Evolutionary conservation across 1,140 invertebrate species (phyloP).

Genomic region (Tenebrio molitor): DNA sequence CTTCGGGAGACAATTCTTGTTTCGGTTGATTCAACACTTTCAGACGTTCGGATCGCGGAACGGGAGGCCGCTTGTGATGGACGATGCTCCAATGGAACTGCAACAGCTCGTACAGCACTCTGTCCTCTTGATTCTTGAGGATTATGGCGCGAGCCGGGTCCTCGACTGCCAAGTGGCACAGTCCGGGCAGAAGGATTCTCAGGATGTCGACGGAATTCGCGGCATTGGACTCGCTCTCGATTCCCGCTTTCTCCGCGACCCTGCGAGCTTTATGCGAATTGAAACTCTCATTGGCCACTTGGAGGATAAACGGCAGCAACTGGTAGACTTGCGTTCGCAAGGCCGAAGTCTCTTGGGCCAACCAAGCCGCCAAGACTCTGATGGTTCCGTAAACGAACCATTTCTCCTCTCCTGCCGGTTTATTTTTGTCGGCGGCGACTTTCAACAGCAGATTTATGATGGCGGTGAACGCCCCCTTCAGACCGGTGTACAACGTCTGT

Average conservation of each 20-base stretch:
- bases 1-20: constrained; percentile 78
- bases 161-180: constrained; percentile 92
- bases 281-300: constrained; percentile 86
- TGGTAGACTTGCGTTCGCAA: constrained; percentile 87
- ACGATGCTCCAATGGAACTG: constrained; percentile 89
- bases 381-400: constrained; percentile 87
- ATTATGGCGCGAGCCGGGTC: constrained; percentile 87
- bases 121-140: constrained; percentile 83
- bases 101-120: constrained; percentile 83
- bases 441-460: constrained; percentile 81
- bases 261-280: constrained; percentile 76
- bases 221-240: constrained; percentile 70
- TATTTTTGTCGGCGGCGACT: constrained; percentile 80
- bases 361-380: constrained; percentile 86
- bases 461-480: constrained; percentile 90
- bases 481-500: constrained; percentile 88
- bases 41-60: constrained; percentile 81
- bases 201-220: constrained; percentile 80
- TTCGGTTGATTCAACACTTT: constrained; percentile 81
- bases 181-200: constrained; percentile 84
- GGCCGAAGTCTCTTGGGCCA: constrained; percentile 92
- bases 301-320: constrained; percentile 83
- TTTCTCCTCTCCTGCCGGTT: constrained; percentile 74
- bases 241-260: constrained; percentile 74
- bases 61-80: constrained; percentile 85